Conservation (phyloP, 2,888 invertebrate species). For the Nomada fabriciana region DNA sequence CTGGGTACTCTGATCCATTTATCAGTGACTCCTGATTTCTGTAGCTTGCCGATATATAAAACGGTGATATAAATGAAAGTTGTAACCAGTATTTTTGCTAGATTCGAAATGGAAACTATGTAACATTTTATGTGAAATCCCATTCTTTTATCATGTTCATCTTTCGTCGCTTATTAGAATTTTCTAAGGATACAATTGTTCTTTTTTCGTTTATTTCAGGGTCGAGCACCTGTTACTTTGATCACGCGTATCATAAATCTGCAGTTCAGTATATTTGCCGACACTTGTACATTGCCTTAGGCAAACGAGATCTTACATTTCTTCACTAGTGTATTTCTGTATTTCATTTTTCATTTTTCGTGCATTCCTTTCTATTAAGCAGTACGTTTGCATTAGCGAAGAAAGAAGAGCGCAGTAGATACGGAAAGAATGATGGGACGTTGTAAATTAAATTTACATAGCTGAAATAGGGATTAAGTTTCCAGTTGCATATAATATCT, state of each 20-base stretch:
- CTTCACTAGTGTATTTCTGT: conserved; percentile 39
- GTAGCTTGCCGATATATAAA: conserved; percentile 67
- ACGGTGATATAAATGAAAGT: conserved; percentile 64
- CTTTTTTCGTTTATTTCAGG: conserved; percentile 4
- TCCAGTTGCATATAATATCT: conserved; percentile 48
- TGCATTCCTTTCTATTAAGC: conserved; percentile 60
- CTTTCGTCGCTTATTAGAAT: conserved; percentile 30
- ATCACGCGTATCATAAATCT: conserved; percentile 38
- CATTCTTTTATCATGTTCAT: conserved; percentile 40
- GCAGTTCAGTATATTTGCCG: conserved; percentile 27
- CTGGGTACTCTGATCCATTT: conserved; percentile 46
- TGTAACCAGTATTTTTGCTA: conserved; percentile 73
- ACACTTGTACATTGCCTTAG: conserved; percentile 27
- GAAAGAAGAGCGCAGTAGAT: conserved; percentile 46
- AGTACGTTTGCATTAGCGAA: conserved; percentile 40
- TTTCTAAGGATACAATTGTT: conserved; percentile 1
- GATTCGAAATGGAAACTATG: conserved; percentile 50
- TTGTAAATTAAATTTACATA: conserved; percentile 50
- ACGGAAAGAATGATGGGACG: conserved; percentile 40
- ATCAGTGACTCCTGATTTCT: conserved; percentile 64
- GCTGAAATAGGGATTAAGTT: conserved; percentile 56
- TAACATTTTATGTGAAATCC: conserved; percentile 49
- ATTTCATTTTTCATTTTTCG: conserved; percentile 48
- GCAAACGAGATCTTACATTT: conserved; percentile 35
- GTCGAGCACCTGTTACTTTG: conserved; percentile 54